Percentiles rank a stretch among this genome's conserved stretches.
Conservation (phyloP, 2,113 vertebrate genomes). For the Felis catus region F.catus_Fca126_mat1.0 CM031420.1:15905001-15905500, state of each 20-base stretch:
- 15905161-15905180: neutral
- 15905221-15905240: neutral
- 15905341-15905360: neutral
- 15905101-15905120: neutral
- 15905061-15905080: slow-evolving; percentile 23
- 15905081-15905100: neutral
- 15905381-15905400: neutral
- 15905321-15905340: neutral
- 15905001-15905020: neutral
- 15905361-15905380: neutral
- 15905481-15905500: neutral
- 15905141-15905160: slow-evolving; percentile 20
- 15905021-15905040: neutral
- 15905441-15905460: neutral
- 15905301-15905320: neutral
- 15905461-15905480: neutral
- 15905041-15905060: neutral
- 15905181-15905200: neutral
- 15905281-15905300: neutral
- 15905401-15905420: neutral
- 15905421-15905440: neutral
- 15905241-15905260: neutral
- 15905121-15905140: slow-evolving; percentile 9
- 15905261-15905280: neutral
- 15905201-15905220: neutral